Percentiles rank a stretch among this genome's conserved stretches.
Conservation (phyloP, 1,140 invertebrate species). For the Yoshiicerus persimilis region DNA sequence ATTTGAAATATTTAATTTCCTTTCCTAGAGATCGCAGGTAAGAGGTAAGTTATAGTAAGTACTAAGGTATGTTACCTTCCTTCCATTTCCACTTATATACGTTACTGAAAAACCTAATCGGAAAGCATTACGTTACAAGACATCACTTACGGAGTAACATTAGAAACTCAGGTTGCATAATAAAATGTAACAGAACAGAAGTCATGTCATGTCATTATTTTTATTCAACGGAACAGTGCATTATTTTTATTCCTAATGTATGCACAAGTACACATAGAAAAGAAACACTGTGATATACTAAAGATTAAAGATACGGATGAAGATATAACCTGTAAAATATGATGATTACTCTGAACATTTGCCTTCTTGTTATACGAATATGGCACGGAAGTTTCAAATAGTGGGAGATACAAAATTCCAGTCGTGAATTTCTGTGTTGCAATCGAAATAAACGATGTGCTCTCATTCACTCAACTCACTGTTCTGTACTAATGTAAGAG, state of each 20-base stretch:
- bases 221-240: background rate
- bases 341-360: background rate
- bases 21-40: background rate
- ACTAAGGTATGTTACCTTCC: background rate
- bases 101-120: background rate
- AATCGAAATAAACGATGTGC: constrained; percentile 14
- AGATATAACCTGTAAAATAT: constrained; percentile 13
- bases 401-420: background rate
- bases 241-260: background rate
- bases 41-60: no score
- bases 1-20: constrained; percentile 15
- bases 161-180: background rate
- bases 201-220: background rate
- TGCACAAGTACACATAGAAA: background rate
- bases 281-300: background rate
- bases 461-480: constrained; percentile 2
- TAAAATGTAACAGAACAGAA: background rate
- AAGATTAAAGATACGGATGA: background rate
- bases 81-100: background rate
- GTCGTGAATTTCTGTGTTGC: background rate
- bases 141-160: background rate
- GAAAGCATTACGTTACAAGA: background rate
- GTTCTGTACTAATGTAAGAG: constrained; percentile 1
- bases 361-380: no score
- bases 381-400: no score